Conservation (phyloP, 37 sponge, comb jelly and placozoan species). For the Ephydatia muelleri region DNA sequence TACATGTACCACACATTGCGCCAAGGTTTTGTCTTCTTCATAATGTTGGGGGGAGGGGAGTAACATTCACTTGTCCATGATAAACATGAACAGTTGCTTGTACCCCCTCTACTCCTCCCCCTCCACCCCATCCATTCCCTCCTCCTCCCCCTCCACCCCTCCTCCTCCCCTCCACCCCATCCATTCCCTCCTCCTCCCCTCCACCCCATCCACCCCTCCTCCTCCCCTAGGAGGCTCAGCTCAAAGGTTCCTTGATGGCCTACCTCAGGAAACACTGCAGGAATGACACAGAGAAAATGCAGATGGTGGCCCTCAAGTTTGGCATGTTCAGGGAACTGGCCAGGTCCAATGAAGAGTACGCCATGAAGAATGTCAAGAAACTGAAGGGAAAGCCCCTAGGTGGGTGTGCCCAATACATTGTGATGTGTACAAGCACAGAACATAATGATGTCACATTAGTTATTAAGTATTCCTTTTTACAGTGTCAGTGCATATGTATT, state of each 20-base stretch:
- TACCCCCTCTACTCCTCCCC: too few relatives aligned
- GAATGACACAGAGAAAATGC: constrained; percentile 69
- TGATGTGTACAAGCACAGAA: background rate
- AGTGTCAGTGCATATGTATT: background rate
- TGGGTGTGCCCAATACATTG: constrained; percentile 4
- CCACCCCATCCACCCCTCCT: background rate
- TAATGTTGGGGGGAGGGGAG: too few relatives aligned
- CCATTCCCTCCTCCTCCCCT: too few relatives aligned
- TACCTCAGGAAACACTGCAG: constrained; percentile 55
- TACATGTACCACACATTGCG: too few relatives aligned
- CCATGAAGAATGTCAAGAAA: constrained; percentile 38
- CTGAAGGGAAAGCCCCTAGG: constrained; percentile 48
- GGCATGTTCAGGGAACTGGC: constrained; percentile 77
- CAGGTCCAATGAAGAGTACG: constrained; percentile 56
- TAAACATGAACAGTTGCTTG: background rate
- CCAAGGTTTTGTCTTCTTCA: too few relatives aligned
- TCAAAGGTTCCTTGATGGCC: constrained; percentile 72
- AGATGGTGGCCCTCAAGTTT: constrained; percentile 76
- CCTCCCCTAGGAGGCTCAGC: constrained; percentile 56
- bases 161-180: too few relatives aligned
- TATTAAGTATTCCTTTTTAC: background rate
- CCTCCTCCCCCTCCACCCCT: too few relatives aligned
- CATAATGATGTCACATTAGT: background rate
- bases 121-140: background rate
- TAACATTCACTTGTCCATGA: too few relatives aligned